Conservation (phyloP, 2,797 vertebrate genomes). For the Champsocephalus gunnari region DNA sequence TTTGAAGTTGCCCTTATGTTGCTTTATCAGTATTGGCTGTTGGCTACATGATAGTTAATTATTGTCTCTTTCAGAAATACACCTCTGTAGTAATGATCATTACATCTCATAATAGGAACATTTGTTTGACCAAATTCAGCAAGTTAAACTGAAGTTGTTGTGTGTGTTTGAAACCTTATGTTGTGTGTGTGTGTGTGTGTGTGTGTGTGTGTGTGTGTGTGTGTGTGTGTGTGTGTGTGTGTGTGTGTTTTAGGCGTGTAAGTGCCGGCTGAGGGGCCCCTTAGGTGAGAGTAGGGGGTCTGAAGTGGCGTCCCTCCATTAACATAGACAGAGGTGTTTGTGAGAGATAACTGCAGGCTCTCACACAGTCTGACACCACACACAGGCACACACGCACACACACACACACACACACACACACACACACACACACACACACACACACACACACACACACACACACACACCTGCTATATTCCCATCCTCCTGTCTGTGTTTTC, state of each 20-base stretch:
- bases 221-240: conserved; percentile 9
- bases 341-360: conserved; percentile 72
- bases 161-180: no score
- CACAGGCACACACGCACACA: conserved; percentile 46
- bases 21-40: no score
- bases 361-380: conserved; percentile 63
- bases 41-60: no score
- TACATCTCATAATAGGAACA: no score
- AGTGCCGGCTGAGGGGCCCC: conserved; percentile 51
- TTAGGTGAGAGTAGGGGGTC: conserved; percentile 40
- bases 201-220: background rate
- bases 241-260: conserved; percentile 40
- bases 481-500: conserved; percentile 33
- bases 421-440: conserved; percentile 1
- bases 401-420: conserved; percentile 25
- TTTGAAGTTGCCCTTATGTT: no score
- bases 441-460: background rate
- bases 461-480: background rate
- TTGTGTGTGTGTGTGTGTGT: no score
- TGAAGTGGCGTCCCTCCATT: conserved; percentile 81
- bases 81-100: no score
- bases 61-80: no score
- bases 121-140: no score
- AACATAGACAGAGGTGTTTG: conserved; percentile 81
- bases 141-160: no score